Evolutionary conservation across 2,888 invertebrate genomes (phyloP).

Genomic region (Parnassius glacialis): DNA sequence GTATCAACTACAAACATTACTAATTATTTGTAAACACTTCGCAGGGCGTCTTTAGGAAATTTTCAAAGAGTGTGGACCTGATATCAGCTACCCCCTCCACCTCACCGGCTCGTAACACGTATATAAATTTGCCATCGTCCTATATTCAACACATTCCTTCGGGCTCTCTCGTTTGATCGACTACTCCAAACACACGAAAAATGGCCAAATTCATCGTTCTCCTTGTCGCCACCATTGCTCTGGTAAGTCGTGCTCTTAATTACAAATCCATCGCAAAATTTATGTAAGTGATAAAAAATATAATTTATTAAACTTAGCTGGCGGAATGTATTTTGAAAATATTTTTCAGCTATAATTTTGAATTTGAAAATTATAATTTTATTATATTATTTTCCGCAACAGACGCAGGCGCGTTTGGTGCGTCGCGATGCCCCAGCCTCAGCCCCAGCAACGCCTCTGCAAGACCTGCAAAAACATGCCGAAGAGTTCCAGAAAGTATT

Average conservation of each 20-base stretch:
- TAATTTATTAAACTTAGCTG: too few species aligned
- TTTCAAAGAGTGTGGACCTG: constrained; percentile 33
- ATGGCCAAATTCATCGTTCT: constrained; percentile 61
- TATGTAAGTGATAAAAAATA: too few species aligned
- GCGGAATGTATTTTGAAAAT: too few species aligned
- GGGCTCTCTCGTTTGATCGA: constrained; percentile 35
- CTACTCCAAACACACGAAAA: constrained; percentile 26
- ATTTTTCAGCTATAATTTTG: too few species aligned
- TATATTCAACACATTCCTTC: constrained; percentile 45
- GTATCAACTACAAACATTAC: constrained; percentile 12
- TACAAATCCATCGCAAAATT: too few species aligned
- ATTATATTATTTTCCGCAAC: background rate
- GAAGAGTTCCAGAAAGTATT: constrained; percentile 58
- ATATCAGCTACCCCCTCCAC: constrained; percentile 26
- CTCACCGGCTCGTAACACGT: constrained; percentile 27
- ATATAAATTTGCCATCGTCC: constrained; percentile 38
- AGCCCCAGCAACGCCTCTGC: constrained; percentile 33
- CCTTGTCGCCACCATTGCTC: constrained; percentile 56
- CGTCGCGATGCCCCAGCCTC: constrained; percentile 49
- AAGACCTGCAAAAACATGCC: constrained; percentile 61
- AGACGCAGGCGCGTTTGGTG: constrained; percentile 53
- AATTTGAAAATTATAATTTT: background rate
- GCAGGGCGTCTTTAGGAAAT: constrained; percentile 38
- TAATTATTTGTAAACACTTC: constrained; percentile 36
- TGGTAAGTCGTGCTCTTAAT: constrained; percentile 47